Evolutionary conservation across 2,888 invertebrate genomes (phyloP), one percentile per base, ranked within the genome.

Genomic region (Hirtodrosophila confusa): DNA sequence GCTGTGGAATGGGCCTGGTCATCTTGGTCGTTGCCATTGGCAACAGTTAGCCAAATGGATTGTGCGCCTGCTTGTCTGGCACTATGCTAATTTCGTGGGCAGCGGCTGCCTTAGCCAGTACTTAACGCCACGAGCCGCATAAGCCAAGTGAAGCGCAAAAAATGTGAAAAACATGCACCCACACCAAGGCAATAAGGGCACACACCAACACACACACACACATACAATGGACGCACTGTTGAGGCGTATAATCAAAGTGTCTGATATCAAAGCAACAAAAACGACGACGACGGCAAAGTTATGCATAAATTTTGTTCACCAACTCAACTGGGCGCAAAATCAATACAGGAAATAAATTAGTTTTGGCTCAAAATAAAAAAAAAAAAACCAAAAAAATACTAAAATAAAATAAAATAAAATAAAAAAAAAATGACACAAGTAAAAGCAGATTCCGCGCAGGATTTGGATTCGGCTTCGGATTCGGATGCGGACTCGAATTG

Each of bases 321-420:
- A 68, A 57, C 56, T 57, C 65, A 78, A 70, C 85, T 69, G 63
- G 54, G 49, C 55, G 47, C 58, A 77, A 77, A 82, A 82, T 85
- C 83, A 82, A 82, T 82, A 85, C 83, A 79, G 86, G 77, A 82
- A 82, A 79, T 75, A 85, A 82, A 82, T 82, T 82, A 79, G 83
- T 77, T 84, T 80, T 77, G 69, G 60, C 86, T 77, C 67, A 63
- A 78, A 73, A 68, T 48, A 64, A 31, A 50, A 63, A 51, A 27
- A 48, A 27, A 23, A 41, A 47, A 17, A 17, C 17, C n/a, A n/a
- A n/a, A n/a, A n/a, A n/a, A n/a, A n/a, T n/a, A n/a, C n/a, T n/a
- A n/a, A n/a, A n/a, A n/a, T n/a, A n/a, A 62, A 78, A 73, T 64
- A 50, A 66, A 31, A 50, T 61, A 51, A 27, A 48, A 27, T 23